A percentile compares a stretch with the other conserved stretches of the same genome.
Conservation (phyloP, 1,140 invertebrate species). For the Dendrolimus punctatus region DNA sequence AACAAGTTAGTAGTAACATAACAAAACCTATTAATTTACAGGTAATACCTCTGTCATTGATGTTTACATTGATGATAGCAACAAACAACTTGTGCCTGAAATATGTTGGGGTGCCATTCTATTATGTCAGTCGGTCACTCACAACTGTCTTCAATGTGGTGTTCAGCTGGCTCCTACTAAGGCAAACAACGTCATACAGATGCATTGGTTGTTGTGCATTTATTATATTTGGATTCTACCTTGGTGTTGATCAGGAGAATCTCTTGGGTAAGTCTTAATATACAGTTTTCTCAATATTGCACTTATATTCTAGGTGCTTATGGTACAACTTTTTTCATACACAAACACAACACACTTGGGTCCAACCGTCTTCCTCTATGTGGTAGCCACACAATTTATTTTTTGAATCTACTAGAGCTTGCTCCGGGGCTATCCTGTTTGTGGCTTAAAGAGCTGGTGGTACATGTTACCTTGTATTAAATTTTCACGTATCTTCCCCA, state of each 20-base stretch:
- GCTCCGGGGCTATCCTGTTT: too few species aligned
- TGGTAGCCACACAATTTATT: too few species aligned
- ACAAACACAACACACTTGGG: too few species aligned
- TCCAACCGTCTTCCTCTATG: too few species aligned
- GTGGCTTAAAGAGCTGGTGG: too few species aligned
- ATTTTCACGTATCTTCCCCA: too few species aligned
- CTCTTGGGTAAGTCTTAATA: constrained; percentile 75
- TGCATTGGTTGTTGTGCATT: constrained; percentile 90
- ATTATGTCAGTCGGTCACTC: constrained; percentile 96
- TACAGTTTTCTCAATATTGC: not conserved
- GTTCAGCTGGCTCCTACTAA: constrained; percentile 85
- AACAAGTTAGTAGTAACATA: not conserved
- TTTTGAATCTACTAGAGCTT: too few species aligned
- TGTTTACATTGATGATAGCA: constrained; percentile 97
- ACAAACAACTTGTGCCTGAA: constrained; percentile 98
- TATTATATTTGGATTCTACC: constrained; percentile 92
- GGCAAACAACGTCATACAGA: constrained; percentile 86
- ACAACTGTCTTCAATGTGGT: constrained; percentile 99
- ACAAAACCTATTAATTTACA: constrained; percentile 58
- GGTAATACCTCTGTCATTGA: constrained; percentile 93
- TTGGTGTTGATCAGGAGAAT: constrained; percentile 97
- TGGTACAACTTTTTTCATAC: too few species aligned
- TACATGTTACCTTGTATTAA: too few species aligned
- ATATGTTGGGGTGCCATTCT: constrained; percentile 97
- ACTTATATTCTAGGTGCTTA: too few species aligned